Evolutionary conservation across 2,113 vertebrate genomes (phyloP).

Genomic region (Gavia stellata): DNA sequence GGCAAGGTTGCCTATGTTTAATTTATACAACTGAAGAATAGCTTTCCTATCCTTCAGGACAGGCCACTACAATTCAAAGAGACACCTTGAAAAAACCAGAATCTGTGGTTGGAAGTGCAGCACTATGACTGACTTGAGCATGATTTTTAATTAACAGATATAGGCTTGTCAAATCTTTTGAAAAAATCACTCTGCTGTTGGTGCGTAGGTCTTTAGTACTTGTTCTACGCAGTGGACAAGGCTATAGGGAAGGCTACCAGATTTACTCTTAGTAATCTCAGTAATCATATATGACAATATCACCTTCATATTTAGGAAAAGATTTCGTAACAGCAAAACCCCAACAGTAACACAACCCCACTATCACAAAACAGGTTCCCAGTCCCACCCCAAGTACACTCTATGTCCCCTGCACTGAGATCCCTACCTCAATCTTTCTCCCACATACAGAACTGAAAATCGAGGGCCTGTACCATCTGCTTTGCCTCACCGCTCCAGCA

Average conservation of each 20-base stretch:
- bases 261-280: neutral
- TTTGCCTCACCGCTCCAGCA: neutral
- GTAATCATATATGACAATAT: neutral
- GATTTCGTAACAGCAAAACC: neutral
- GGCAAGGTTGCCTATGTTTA: neutral
- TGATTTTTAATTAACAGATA: neutral
- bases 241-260: neutral
- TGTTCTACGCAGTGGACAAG: neutral
- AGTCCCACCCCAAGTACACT: neutral
- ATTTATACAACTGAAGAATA: neutral
- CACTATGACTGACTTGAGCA: neutral
- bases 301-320: neutral
- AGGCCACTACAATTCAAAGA: neutral
- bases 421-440: neutral
- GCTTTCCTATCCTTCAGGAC: neutral
- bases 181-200: neutral
- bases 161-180: neutral
- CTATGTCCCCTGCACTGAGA: neutral
- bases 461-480: neutral
- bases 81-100: neutral
- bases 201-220: neutral
- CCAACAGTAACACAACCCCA: neutral
- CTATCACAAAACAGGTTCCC: neutral
- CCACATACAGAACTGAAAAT: neutral
- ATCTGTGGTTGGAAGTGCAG: neutral